These are phyloP conservation scores for Meteorus cinctellus DNA, from an alignment of 2,888 invertebrate genomes.

Conservation along the genomic window DNA sequence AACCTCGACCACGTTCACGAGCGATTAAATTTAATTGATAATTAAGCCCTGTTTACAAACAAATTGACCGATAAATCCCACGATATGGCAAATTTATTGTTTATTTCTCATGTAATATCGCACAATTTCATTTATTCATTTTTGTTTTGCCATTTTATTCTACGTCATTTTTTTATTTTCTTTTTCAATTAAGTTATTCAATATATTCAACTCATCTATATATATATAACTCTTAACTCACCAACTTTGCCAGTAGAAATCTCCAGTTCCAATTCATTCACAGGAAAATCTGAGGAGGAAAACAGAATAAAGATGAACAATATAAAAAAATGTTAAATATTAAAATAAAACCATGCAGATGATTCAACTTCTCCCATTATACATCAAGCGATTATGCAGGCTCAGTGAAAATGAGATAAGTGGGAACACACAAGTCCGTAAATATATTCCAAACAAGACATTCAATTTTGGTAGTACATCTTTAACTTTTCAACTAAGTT, in stretches of 20 bases:
- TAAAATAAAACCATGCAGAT: neutral
- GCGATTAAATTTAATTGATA: slow-evolving; percentile 55
- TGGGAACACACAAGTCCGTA: slow-evolving; percentile 1
- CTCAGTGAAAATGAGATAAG: neutral
- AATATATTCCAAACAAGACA: slow-evolving; percentile 16
- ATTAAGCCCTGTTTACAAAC: slow-evolving; percentile 58
- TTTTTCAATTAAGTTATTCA: neutral
- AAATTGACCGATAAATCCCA: slow-evolving; percentile 52
- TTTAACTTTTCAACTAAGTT: slow-evolving; percentile 35
- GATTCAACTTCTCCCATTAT: neutral
- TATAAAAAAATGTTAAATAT: neutral
- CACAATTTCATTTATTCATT: neutral
- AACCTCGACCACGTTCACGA: slow-evolving; percentile 54
- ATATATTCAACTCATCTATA: too few relatives aligned
- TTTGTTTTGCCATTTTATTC: neutral
- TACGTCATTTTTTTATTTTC: neutral
- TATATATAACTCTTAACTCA: too few relatives aligned
- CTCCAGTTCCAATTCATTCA: too few relatives aligned
- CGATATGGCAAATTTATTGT: slow-evolving; percentile 50
- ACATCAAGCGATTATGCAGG: slow-evolving; percentile 3
- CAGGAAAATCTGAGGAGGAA: neutral
- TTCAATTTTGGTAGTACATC: slow-evolving; percentile 20
- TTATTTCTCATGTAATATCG: slow-evolving; percentile 36
- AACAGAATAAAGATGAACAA: neutral
- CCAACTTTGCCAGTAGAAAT: too few relatives aligned